These are phyloP conservation scores for Drosophila biarmipes DNA, from an alignment of 1,140 invertebrate genomes.

Conservation along the genomic window DNA sequence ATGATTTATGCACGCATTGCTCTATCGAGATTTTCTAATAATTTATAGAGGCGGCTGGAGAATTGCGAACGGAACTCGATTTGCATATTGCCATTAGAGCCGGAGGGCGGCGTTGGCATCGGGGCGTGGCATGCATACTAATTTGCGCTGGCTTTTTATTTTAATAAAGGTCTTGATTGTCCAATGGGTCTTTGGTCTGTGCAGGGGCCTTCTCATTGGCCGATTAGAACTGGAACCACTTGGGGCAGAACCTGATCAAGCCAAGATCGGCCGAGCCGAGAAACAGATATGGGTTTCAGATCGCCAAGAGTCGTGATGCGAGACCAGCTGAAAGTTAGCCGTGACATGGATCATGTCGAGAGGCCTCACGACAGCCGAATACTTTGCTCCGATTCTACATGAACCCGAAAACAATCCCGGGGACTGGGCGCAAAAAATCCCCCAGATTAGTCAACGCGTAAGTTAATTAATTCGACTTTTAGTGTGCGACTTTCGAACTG, in stretches of 20 bases:
- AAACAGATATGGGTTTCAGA: constrained; percentile 36
- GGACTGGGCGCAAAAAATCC: background rate
- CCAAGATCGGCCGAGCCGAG: constrained; percentile 36
- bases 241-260: constrained; percentile 27
- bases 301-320: constrained; percentile 39
- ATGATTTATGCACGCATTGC: constrained; percentile 65
- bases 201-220: constrained; percentile 25
- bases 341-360: constrained; percentile 45
- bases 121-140: constrained; percentile 36
- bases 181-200: constrained; percentile 25
- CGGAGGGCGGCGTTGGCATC: constrained; percentile 6
- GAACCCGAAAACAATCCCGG: constrained; percentile 2
- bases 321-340: constrained; percentile 41
- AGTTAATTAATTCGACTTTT: constrained; percentile 42
- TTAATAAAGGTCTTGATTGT: constrained; percentile 36
- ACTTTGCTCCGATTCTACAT: constrained; percentile 3
- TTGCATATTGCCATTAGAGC: constrained; percentile 30
- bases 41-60: constrained; percentile 50
- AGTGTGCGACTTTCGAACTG: constrained; percentile 44
- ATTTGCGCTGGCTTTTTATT: constrained; percentile 21
- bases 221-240: background rate
- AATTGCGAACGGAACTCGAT: constrained; percentile 55
- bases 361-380: constrained; percentile 39
- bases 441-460: constrained; percentile 12
- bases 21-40: constrained; percentile 31